Evolutionary conservation across 2,797 vertebrate species (phyloP).

Genomic region (Agapornis canus): DNA sequence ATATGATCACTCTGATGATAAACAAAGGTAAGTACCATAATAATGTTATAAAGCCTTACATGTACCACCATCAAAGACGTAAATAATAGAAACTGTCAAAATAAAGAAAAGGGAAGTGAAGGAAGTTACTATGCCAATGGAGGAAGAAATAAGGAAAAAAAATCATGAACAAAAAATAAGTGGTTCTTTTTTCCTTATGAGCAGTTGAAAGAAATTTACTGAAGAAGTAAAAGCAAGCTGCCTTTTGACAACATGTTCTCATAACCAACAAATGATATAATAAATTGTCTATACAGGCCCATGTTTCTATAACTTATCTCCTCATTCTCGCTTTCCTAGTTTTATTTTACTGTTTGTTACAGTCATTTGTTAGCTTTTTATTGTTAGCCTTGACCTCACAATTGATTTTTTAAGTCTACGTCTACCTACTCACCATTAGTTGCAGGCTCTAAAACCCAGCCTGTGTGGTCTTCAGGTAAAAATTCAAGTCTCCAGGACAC

Average conservation of each 20-base stretch:
- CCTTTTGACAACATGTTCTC: neutral
- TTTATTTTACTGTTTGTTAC: neutral
- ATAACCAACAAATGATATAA: neutral
- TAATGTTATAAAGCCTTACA: neutral
- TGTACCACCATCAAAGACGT: neutral
- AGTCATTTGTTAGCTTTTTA: neutral
- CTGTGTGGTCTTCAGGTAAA: neutral
- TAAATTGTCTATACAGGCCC: neutral
- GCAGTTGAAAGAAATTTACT: neutral
- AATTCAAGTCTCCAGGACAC: neutral
- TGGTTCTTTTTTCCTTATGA: neutral
- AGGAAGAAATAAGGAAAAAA: neutral
- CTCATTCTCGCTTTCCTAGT: neutral
- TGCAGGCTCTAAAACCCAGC: neutral
- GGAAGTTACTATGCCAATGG: neutral
- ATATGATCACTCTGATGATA: neutral
- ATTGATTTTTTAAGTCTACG: neutral
- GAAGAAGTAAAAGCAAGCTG: neutral
- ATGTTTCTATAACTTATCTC: neutral
- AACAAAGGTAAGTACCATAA: neutral
- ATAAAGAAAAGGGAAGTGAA: neutral
- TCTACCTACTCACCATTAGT: neutral
- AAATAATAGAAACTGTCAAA: neutral
- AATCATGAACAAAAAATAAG: neutral
- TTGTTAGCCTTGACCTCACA: neutral